A percentile compares a stretch with the other conserved stretches of the same genome.
phyloP scores from a whole-genome alignment of 1,140 invertebrate species.

The Hesperophylax magnus region DNA sequence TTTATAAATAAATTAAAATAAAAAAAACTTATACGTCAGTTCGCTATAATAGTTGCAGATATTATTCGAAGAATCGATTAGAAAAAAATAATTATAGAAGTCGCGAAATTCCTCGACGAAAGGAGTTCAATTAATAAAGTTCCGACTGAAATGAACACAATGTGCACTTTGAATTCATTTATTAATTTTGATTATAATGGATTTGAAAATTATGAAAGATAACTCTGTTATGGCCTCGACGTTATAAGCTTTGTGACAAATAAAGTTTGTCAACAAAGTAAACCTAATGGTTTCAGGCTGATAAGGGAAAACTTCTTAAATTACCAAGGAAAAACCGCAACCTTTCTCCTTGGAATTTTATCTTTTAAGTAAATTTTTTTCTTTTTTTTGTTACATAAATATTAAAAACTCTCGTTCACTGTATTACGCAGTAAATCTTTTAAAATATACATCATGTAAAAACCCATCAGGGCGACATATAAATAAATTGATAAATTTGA shows the following conservation, averaged over 20 bases:
- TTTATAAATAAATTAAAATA: too few species aligned
- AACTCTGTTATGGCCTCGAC: background rate
- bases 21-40: too few species aligned
- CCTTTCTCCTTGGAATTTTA: background rate
- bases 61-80: too few species aligned
- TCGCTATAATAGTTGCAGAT: too few species aligned
- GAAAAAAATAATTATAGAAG: too few species aligned
- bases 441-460: too few species aligned
- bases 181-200: constrained; percentile 22
- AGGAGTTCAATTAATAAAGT: constrained; percentile 7
- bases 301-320: constrained; percentile 8
- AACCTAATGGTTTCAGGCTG: background rate
- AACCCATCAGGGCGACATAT: too few species aligned
- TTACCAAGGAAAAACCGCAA: background rate
- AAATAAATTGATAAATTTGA: constrained; percentile 4
- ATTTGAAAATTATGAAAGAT: constrained; percentile 22
- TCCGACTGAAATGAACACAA: background rate
- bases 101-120: too few species aligned
- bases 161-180: constrained; percentile 1
- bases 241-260: constrained; percentile 22
- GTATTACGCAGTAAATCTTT: too few species aligned
- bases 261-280: constrained; percentile 30
- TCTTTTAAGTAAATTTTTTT: constrained; percentile 15
- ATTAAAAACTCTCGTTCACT: too few species aligned
- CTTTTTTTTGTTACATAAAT: too few species aligned